These are phyloP conservation scores for Leucophenga varia DNA, from an alignment of 1,140 invertebrate genomes.

Conservation along the genomic window DNA sequence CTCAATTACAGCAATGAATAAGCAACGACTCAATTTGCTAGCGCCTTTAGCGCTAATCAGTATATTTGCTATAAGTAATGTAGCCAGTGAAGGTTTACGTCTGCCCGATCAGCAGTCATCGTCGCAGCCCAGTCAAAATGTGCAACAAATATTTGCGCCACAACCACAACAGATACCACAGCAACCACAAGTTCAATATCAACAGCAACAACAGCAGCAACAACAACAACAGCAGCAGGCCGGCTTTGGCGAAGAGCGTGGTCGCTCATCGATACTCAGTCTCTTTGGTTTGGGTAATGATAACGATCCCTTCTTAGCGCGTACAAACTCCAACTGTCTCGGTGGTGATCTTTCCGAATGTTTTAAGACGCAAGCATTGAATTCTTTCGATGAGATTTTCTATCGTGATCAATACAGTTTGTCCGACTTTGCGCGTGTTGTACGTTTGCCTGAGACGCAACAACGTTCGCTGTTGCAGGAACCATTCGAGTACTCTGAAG, in stretches of 20 bases:
- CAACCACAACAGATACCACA: conserved; percentile 38
- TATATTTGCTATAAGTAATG: no score
- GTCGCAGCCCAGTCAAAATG: conserved; percentile 21
- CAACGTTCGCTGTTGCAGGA: conserved; percentile 65
- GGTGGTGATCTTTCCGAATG: conserved; percentile 76
- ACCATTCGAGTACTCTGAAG: conserved; percentile 68
- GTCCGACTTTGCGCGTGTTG: conserved; percentile 69
- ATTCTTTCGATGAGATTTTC: conserved; percentile 75
- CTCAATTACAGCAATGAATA: no score
- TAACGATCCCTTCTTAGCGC: conserved; percentile 73
- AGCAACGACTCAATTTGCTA: no score
- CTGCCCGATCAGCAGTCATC: conserved; percentile 61
- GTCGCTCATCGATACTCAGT: conserved; percentile 63
- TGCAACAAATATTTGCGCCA: conserved; percentile 42
- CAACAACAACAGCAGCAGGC: conserved; percentile 19
- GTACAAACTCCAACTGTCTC: conserved; percentile 69
- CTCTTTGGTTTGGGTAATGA: conserved; percentile 72
- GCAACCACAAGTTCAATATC: conserved; percentile 20
- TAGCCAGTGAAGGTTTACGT: conserved; percentile 60
- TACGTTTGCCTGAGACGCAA: conserved; percentile 66
- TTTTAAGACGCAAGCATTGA: conserved; percentile 74
- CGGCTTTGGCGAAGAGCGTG: conserved; percentile 36
- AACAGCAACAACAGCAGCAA: conserved; percentile 18
- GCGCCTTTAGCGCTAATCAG: conserved; percentile 13
- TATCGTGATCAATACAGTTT: conserved; percentile 63